Evolutionary conservation across 2,797 vertebrate genomes (phyloP), one percentile per base, ranked within the genome.

Genomic region (Australoheros facetus): DNA sequence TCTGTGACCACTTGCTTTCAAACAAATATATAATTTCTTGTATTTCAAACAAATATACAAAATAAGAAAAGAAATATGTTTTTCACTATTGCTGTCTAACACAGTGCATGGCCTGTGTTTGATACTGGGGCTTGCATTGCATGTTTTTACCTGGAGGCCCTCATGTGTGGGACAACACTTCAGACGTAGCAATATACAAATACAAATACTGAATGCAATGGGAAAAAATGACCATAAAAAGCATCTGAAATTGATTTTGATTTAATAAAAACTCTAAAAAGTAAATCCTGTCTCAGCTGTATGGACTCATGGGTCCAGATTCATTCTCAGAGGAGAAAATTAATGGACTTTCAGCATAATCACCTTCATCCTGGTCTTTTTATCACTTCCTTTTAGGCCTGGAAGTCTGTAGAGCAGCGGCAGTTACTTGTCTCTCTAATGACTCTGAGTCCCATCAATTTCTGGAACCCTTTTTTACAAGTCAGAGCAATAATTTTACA

Each of bases 341-440:
- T 42, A 86, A 81, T 85, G 82, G 75, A 42, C 70, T 80, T 78
- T 70, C 34, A 70, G 1, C 55, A 60, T 76, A 79, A 80, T 84
- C 79, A 42, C 81, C 56, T 78, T 76, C 28, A 70, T 78, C 62
- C 32, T 17, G 23, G 14, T 64, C 59, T 75, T 48, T 84, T 89
- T 75, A 80, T 62, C 62, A n/a, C 82, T 28, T 79, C 57, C 53
- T 81, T 77, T 78, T 81, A 59, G 64, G 66, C 54, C 71, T n/a
- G 66, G 37, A 81, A 37, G 21, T 55, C 75, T 59, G 42, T 51
- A 30, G 62, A 48, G 79, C 79, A 21, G 45, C 26, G 16, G 34
- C 54, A 8, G 56, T 66, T 76, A 73, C 83, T 86, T 78, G 64
- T 85, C 76, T 85, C 74, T 26, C 53, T 83, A 74, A 78, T 81